Percentiles rank a stretch among this genome's conserved stretches.
phyloP scores from a whole-genome alignment of 2,888 invertebrate genomes.

The Cloeon dipterum region DNA sequence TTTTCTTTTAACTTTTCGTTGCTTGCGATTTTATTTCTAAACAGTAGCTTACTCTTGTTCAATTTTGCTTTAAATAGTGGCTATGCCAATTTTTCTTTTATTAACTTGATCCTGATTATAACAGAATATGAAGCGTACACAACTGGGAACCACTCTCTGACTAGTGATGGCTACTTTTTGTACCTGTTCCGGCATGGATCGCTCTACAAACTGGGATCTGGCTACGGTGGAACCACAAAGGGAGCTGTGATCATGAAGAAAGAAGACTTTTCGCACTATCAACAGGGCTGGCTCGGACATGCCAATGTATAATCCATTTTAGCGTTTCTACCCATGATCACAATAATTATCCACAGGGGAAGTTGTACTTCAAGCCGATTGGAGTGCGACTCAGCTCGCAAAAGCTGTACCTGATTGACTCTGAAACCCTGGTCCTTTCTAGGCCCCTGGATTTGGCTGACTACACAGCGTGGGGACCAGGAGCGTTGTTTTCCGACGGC shows the following conservation, averaged over 20 bases:
- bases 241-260: conserved; percentile 76
- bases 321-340: conserved; percentile 4
- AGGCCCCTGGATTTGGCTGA: conserved; percentile 19
- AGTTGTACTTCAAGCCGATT: conserved; percentile 44
- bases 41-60: too few relatives aligned
- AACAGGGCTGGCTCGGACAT: conserved; percentile 60
- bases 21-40: too few relatives aligned
- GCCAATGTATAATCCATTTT: conserved; percentile 46
- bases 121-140: too few relatives aligned
- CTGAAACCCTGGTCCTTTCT: conserved; percentile 25
- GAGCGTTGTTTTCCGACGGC: conserved; percentile 50
- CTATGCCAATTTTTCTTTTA: too few relatives aligned
- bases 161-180: conserved; percentile 75
- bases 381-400: conserved; percentile 7
- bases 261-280: conserved; percentile 35
- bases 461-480: conserved; percentile 17
- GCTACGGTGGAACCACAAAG: conserved; percentile 76
- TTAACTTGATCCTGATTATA: too few relatives aligned
- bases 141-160: conserved; percentile 25
- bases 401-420: conserved; percentile 29
- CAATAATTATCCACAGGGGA: conserved; percentile 30
- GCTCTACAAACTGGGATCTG: conserved; percentile 86
- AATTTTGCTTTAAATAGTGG: too few relatives aligned
- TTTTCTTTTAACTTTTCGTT: too few relatives aligned
- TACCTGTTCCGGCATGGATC: conserved; percentile 61